phyloP scores from a whole-genome alignment of 30 jellyfish, hydroid and myxozoan genomes.

The Morbakka virulenta region DNA sequence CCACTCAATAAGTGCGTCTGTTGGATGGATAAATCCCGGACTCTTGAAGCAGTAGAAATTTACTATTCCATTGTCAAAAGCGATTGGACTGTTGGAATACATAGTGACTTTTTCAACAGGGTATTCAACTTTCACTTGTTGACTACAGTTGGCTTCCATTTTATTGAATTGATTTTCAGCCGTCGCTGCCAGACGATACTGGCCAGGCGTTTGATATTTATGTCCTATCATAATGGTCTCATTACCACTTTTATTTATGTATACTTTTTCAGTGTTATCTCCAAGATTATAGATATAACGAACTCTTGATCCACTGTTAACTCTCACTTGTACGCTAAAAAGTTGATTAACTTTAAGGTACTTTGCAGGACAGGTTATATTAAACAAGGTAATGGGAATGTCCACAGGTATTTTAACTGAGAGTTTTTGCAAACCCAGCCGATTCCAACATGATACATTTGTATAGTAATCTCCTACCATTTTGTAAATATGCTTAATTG shows the following conservation, averaged over 20 bases:
- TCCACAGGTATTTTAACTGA: conserved; percentile 53
- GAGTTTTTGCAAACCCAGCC: conserved; percentile 50
- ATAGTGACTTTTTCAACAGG: conserved; percentile 61
- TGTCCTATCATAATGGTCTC: conserved; percentile 1
- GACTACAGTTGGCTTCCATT: conserved; percentile 18
- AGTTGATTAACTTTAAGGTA: conserved; percentile 44
- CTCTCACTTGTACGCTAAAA: conserved; percentile 5
- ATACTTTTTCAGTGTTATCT: conserved; percentile 5
- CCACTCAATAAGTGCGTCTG: conserved; percentile 81
- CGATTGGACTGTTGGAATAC: conserved; percentile 71
- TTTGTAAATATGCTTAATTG: conserved; percentile 38
- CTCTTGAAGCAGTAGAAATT: conserved; percentile 41
- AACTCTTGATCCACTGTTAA: conserved; percentile 74
- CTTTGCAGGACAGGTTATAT: conserved; percentile 59
- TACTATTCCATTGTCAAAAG: conserved; percentile 59
- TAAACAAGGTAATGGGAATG: conserved; percentile 55
- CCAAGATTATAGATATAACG: conserved; percentile 36
- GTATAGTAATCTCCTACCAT: conserved; percentile 45
- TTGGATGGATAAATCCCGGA: conserved; percentile 64
- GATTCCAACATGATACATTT: conserved; percentile 62
- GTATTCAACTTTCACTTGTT: conserved; percentile 46
- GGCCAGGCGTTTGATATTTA: conserved; percentile 58
- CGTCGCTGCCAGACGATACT: conserved; percentile 21
- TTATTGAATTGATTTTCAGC: conserved; percentile 48
- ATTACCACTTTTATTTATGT: not conserved